Evolutionary conservation across 2,113 vertebrate genomes (phyloP), one percentile per base, ranked within the genome.

Genomic region (Leucopsar rothschildi): DNA sequence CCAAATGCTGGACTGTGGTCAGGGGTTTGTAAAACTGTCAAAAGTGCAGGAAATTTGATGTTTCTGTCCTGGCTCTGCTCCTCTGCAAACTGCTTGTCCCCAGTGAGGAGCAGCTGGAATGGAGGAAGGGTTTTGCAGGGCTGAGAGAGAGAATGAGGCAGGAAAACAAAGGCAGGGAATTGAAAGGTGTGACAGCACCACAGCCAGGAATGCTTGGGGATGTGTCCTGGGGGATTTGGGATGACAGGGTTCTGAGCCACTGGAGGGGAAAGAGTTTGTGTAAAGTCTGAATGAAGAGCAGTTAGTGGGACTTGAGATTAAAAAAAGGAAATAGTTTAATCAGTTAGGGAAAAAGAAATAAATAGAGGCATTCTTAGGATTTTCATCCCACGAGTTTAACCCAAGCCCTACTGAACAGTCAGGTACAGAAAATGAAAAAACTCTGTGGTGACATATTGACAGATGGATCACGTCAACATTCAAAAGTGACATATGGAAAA

Each of bases 141-240:
- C 33, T 21, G 44, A 23, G 11, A 3, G 14, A 27, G 61, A 31
- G 27, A 35, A 39, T 35, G 35, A 78, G 35, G 29, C 13, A 31
- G 47, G 42, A 15, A 37, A 56, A 14, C 0, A 12, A 21, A 44
- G 49, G 21, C 27, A 10, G 29, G 5, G 18, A 87, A 40, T 0
- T 6, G 35, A 15, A 49, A 85, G 18, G 11, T 17, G 53, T 56
- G 50, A 4, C 6, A 64, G 61, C 15, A 2, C 10, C 16, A 5
- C 49, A 39, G 61, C 23, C 35, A 28, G 55, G 21, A 0, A 0
- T 1, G 47, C 7, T 5, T 44, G 16, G 56, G 39, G 39, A 44
- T 31, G 29, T 1, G 19, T 12, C 47, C 52, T 40, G 14, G 22
- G 37, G 40, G 15, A 40, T 73, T 45, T 29, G 69, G 47, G 61